These are phyloP conservation scores for Phyto melanocephala DNA, from an alignment of 2,888 invertebrate genomes.

Conservation along the genomic window DNA sequence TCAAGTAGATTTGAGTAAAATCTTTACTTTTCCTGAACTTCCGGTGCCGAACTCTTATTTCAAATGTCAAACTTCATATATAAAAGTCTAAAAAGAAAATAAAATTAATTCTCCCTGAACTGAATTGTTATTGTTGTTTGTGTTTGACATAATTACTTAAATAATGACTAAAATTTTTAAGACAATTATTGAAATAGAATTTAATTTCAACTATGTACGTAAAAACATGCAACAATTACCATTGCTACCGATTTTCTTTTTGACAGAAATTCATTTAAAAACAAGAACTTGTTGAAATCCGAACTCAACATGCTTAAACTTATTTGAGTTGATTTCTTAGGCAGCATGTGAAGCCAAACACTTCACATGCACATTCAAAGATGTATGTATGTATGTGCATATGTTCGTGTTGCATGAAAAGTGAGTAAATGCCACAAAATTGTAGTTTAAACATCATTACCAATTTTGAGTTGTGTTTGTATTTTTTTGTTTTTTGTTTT, in stretches of 20 bases:
- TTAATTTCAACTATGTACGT: no score
- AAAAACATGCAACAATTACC: conserved; percentile 19
- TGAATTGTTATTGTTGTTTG: no score
- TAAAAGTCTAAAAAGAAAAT: no score
- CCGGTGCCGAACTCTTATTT: no score
- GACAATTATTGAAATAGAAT: no score
- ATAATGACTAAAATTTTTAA: no score
- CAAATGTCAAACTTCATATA: no score
- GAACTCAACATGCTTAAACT: background rate
- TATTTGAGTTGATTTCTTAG: background rate
- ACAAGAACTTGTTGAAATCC: background rate
- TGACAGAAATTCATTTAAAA: background rate
- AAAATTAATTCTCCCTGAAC: no score
- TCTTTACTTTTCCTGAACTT: no score
- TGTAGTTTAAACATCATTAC: conserved; percentile 42
- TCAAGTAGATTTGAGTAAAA: no score
- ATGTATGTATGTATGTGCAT: background rate
- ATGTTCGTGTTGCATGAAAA: conserved; percentile 8
- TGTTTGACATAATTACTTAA: no score
- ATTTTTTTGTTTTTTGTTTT: background rate
- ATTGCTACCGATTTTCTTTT: background rate
- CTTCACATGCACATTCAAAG: no score
- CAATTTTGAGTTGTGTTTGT: conserved; percentile 10
- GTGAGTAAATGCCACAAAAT: conserved; percentile 38
- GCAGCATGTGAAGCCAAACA: background rate